Conservation (phyloP, 2,888 invertebrate genomes). For the Dicyrtoma fusca region DNA sequence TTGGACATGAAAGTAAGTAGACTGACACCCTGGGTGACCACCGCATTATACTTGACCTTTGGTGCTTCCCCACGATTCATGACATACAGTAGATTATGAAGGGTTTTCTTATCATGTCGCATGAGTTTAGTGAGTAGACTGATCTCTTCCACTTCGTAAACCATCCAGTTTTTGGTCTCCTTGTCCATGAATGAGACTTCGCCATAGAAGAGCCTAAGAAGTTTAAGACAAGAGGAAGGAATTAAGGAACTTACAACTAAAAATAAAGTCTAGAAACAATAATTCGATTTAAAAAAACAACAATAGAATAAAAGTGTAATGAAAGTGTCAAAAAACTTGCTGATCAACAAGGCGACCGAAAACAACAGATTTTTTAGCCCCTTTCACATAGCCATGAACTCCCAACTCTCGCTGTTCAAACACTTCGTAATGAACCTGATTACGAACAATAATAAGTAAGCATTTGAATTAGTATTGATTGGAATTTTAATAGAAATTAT, state of each 20-base stretch:
- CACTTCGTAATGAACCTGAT: slow-evolving; percentile 14
- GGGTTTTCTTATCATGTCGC: slow-evolving; percentile 42
- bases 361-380: slow-evolving; percentile 41
- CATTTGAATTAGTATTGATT: neutral
- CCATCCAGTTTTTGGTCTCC: slow-evolving; percentile 2
- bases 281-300: neutral
- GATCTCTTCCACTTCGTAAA: slow-evolving; percentile 51
- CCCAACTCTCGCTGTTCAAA: slow-evolving; percentile 21
- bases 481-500: too few relatives aligned
- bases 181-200: slow-evolving; percentile 41
- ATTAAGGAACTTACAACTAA: slow-evolving; percentile 7
- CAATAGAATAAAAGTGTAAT: neutral
- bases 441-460: neutral
- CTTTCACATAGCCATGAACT: slow-evolving; percentile 48
- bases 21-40: slow-evolving; percentile 50
- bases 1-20: slow-evolving; percentile 43
- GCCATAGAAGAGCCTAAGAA: slow-evolving; percentile 48
- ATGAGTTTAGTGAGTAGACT: slow-evolving; percentile 43
- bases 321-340: too few relatives aligned
- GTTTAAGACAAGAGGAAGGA: neutral
- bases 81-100: slow-evolving; percentile 47
- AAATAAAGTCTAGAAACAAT: neutral
- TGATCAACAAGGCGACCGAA: slow-evolving; percentile 44
- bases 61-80: slow-evolving; percentile 23
- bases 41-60: slow-evolving; percentile 44